phyloP scores from a whole-genome alignment of 2,797 vertebrate genomes.

The Scomberomorus guttatus region DNA sequence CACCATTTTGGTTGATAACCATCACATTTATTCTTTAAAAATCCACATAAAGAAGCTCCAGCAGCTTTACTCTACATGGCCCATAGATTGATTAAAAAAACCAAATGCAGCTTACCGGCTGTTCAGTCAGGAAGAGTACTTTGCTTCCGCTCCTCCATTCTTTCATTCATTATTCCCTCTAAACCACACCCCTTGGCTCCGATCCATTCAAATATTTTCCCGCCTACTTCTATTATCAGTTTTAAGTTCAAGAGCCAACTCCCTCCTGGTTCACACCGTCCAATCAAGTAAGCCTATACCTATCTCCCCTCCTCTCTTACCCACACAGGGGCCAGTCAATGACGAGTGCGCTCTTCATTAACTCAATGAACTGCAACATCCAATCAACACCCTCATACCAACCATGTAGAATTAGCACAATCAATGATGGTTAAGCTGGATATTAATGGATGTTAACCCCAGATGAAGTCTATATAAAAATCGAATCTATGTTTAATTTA shows the following conservation, averaged over 20 bases:
- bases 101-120: background rate
- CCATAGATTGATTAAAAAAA: background rate
- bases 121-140: background rate
- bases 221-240: background rate
- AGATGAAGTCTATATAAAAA: background rate
- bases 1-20: background rate
- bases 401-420: background rate
- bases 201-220: background rate
- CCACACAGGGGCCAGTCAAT: background rate
- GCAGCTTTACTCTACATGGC: background rate
- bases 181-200: background rate
- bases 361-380: conserved; percentile 18
- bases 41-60: background rate
- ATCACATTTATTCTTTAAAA: conserved; percentile 9
- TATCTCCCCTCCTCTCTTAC: background rate
- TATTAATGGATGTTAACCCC: background rate
- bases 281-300: background rate
- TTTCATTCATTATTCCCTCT: background rate
- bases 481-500: background rate
- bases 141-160: background rate
- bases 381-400: background rate
- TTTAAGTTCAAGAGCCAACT: conserved; percentile 1
- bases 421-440: conserved; percentile 14
- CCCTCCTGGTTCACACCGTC: background rate
- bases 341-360: conserved; percentile 10